These are phyloP conservation scores for Nomada fucata DNA, from an alignment of 2,888 invertebrate genomes.

Conservation along the genomic window DNA sequence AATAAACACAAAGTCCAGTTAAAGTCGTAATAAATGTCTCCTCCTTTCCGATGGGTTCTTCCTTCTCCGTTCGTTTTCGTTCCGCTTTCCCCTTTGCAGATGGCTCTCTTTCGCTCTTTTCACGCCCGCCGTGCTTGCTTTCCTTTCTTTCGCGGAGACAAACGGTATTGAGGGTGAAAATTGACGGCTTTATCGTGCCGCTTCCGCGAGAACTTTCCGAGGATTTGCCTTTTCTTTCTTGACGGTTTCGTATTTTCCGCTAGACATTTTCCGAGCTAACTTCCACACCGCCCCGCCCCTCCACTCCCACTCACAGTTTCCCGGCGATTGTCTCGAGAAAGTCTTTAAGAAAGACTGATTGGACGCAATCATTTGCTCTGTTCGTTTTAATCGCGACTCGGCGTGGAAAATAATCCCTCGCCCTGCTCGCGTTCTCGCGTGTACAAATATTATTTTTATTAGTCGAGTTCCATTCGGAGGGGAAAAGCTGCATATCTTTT, in stretches of 20 bases:
- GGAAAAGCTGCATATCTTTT: neutral
- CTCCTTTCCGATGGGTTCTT: conserved; percentile 76
- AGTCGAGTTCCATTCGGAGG: neutral
- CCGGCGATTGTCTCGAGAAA: conserved; percentile 42
- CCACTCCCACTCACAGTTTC: neutral
- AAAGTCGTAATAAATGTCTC: conserved; percentile 84
- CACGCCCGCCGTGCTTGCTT: conserved; percentile 71
- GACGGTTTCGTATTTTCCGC: conserved; percentile 66
- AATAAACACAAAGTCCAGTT: conserved; percentile 84
- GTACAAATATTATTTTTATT: conserved; percentile 22
- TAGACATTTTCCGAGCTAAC: conserved; percentile 44
- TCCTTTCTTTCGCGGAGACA: conserved; percentile 75
- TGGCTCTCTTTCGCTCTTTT: conserved; percentile 53
- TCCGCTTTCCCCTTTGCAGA: conserved; percentile 33
- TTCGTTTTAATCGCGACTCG: conserved; percentile 44
- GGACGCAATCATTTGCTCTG: conserved; percentile 49
- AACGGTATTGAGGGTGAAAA: conserved; percentile 79
- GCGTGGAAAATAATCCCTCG: conserved; percentile 5
- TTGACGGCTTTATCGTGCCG: conserved; percentile 80
- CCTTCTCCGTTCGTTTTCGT: conserved; percentile 53
- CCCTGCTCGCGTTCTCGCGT: neutral
- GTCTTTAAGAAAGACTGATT: conserved; percentile 59
- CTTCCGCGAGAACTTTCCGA: conserved; percentile 71
- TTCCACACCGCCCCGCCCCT: neutral
- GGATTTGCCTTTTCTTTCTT: conserved; percentile 61